Conservation (phyloP, 2,113 vertebrate genomes). For the Syrmaticus mikado region DNA sequence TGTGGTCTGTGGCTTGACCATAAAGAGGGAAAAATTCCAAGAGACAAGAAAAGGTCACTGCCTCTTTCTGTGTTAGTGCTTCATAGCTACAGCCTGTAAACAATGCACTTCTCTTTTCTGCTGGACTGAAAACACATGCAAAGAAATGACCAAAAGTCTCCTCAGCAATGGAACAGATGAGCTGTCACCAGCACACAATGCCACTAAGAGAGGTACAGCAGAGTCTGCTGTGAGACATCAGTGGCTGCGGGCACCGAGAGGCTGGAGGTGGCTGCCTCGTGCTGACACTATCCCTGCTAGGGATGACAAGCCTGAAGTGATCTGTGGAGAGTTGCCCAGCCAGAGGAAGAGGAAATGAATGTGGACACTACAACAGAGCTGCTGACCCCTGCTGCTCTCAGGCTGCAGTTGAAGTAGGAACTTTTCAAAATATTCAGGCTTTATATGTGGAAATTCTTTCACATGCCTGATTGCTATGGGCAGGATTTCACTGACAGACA, state of each 20-base stretch:
- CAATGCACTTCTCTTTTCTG: neutral
- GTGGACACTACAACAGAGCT: neutral
- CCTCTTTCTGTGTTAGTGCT: neutral
- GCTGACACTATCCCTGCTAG: neutral
- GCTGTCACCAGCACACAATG: neutral
- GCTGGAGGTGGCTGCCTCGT: neutral
- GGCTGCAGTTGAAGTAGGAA: neutral
- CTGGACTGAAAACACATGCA: neutral
- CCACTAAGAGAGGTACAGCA: neutral
- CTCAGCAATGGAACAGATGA: neutral
- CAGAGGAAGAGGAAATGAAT: neutral
- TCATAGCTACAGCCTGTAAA: neutral
- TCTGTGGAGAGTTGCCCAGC: neutral
- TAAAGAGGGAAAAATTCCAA: neutral
- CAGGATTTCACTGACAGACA: neutral
- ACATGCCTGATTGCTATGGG: neutral
- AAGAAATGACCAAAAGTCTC: neutral
- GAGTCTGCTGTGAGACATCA: neutral
- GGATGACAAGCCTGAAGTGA: neutral
- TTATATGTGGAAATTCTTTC: neutral
- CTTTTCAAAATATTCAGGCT: neutral
- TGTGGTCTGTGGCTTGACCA: neutral
- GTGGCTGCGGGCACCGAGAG: neutral
- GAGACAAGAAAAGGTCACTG: neutral
- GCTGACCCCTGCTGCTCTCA: neutral